These are phyloP conservation scores for Cyprinodon variegatus DNA, from an alignment of 2,113 vertebrate genomes.

Conservation along the genomic window DNA sequence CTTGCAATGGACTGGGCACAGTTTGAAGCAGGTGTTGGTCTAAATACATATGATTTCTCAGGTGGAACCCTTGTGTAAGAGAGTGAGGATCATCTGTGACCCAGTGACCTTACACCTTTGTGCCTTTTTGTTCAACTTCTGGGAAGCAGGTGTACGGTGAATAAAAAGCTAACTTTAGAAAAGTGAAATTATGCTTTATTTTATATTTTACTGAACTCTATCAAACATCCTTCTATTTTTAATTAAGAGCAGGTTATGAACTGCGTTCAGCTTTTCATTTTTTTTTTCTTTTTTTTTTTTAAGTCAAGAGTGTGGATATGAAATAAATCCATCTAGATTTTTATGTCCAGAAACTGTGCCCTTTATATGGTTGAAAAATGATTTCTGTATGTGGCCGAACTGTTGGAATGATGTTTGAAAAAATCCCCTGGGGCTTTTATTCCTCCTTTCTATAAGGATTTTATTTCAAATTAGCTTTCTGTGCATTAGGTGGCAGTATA, in stretches of 20 bases:
- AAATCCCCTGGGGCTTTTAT: conserved; percentile 27
- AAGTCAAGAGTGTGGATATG: background rate
- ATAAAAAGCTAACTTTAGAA: background rate
- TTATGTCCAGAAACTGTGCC: conserved; percentile 10
- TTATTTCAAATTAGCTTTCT: conserved; percentile 56
- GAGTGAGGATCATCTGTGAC: background rate
- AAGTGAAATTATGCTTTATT: background rate
- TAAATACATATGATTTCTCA: conserved; percentile 8
- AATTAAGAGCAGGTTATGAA: too few relatives aligned
- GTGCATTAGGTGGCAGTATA: conserved; percentile 34
- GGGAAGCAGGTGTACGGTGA: conserved; percentile 1
- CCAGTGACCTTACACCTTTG: background rate
- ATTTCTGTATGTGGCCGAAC: conserved; percentile 23
- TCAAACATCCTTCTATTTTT: background rate
- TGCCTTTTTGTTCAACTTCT: background rate
- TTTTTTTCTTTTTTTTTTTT: background rate
- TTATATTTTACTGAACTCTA: background rate
- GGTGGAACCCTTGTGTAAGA: background rate
- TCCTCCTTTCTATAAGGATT: conserved; percentile 37
- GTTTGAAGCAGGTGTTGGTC: background rate
- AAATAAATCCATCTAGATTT: background rate
- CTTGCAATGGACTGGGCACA: background rate
- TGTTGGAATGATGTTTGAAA: conserved; percentile 44
- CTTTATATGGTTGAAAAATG: conserved; percentile 24
- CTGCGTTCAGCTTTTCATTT: background rate